Conservation (phyloP, 92 coral and sea anemone genomes). For the Bergia sp. region DNA sequence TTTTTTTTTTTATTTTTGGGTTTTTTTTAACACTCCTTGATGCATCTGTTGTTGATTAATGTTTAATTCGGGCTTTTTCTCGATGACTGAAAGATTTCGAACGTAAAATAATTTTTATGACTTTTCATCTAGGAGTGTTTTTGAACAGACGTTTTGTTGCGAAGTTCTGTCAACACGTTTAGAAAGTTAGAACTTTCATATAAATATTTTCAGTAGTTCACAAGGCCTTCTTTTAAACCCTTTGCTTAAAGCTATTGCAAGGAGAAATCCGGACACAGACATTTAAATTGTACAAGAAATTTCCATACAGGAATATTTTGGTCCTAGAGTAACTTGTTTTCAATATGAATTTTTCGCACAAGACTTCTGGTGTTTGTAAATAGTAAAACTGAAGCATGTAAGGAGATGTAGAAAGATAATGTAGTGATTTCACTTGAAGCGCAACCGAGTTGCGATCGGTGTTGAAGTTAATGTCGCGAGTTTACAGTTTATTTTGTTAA, state of each 20-base stretch:
- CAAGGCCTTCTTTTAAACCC: not conserved
- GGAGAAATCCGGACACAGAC: not conserved
- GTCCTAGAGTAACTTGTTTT: not conserved
- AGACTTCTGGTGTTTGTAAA: constrained; percentile 34
- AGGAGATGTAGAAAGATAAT: not conserved
- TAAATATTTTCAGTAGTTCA: not conserved
- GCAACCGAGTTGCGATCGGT: constrained; percentile 38
- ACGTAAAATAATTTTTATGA: not conserved
- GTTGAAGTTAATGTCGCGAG: constrained; percentile 9
- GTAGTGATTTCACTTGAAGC: constrained; percentile 33
- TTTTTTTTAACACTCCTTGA: not conserved
- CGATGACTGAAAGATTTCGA: not conserved
- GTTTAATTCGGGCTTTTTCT: not conserved
- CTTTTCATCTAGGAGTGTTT: not conserved
- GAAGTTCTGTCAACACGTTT: not conserved
- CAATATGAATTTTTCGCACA: not conserved
- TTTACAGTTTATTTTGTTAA: constrained; percentile 32
- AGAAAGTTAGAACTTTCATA: not conserved
- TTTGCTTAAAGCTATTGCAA: not conserved
- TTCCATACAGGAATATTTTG: not conserved
- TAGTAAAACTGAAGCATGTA: not conserved
- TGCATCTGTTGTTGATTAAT: too few relatives aligned
- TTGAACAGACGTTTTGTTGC: not conserved
- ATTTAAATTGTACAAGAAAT: not conserved
- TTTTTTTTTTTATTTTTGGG: too few relatives aligned